Base-by-base conservation (phyloP, 2,113 vertebrate genomes). In the Thalassarche chlororhynchos region DNA sequence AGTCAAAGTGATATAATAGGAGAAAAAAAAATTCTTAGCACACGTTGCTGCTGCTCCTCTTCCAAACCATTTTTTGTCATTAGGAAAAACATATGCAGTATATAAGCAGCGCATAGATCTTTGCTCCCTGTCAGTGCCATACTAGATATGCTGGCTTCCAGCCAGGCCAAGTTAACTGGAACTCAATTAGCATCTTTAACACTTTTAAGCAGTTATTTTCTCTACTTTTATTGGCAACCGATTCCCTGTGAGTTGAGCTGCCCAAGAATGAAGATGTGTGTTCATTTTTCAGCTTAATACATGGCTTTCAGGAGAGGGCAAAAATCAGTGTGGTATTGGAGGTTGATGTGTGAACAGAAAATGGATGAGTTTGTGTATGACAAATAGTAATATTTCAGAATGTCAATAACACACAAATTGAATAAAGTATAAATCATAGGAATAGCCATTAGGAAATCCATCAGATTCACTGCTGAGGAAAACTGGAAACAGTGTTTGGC, bases 111-210 rank as follows among this genome's bases (percentile, higher is more conserved):
- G 0, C 57, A 52, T 38, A 78, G 49, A 82, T 83, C 55, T 94
- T 91, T 95, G 61, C 38, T 92, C 36, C 49, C 23, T 91, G 62
- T 61, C 78, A 69, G 14, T 89, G 47, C 57, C 36, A 38, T 76
- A 15, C 31, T 34, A 87, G 69, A 38, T 89, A 72, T 51, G 34
- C 36, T 95, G 93, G 91, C 84, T 94, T 89, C 49, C 74, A 82
- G 76, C 69, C 89, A 97, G 47, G 25, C 70, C 54, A 70, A 89
- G 65, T 85, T 89, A 91, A 93, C 49, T 79, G 58, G 70, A 97
- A 93, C 64, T 95, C 92, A 82, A 12, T 93, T 95, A 91, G 58
- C 77, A 85, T 93, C 70, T 93, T 92, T 91, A 94, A 84, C 84
- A 87, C 71, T 92, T 96, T 64, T 57, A 96, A 87, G 92, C 51